A percentile compares a stretch with the other conserved stretches of the same genome.
Conservation (phyloP, 2,113 vertebrate species). For the Mus spicilegus region DNA sequence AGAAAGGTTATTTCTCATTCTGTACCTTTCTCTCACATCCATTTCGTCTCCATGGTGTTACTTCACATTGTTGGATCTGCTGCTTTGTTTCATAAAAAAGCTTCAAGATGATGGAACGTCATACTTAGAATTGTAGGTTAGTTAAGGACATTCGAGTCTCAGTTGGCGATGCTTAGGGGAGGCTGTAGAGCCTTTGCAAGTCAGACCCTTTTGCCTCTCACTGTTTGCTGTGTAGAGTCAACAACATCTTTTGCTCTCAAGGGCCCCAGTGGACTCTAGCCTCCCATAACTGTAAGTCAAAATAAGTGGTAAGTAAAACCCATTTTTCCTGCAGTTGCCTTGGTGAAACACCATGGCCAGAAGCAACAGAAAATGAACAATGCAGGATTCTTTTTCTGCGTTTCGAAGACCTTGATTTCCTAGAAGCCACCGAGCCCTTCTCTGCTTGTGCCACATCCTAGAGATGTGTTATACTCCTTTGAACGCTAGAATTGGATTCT, state of each 20-base stretch:
- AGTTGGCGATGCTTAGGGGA: neutral
- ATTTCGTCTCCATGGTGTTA: neutral
- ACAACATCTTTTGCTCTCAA: neutral
- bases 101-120: neutral
- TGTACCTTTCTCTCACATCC: neutral
- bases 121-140: neutral
- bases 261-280: neutral
- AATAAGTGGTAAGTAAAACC: neutral
- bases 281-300: neutral
- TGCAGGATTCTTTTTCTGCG: neutral
- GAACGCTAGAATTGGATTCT: neutral
- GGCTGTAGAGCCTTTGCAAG: no score
- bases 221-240: no score
- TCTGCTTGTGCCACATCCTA: neutral
- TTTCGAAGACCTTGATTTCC: neutral
- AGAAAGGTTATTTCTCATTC: neutral
- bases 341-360: neutral
- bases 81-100: neutral
- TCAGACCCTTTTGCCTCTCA: no score
- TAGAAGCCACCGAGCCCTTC: neutral
- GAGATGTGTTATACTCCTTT: neutral
- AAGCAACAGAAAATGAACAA: neutral
- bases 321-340: neutral
- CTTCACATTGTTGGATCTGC: no score
- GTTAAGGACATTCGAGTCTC: neutral